Base-by-base conservation (phyloP, 2,888 invertebrate species). In the Drosophila eohydei region DNA sequence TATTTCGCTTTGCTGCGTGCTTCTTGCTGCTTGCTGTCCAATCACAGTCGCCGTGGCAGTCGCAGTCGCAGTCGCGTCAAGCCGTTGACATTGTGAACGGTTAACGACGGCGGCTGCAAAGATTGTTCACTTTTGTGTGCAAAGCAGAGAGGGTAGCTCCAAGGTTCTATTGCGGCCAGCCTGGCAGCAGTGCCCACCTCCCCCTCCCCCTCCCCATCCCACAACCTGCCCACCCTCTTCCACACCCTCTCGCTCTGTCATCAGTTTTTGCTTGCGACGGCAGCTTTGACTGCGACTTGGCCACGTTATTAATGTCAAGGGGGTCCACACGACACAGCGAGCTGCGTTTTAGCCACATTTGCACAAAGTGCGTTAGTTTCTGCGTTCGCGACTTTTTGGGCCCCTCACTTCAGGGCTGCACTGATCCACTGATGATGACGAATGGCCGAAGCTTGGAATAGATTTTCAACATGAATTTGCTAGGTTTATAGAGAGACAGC, bases 281-380 rank as follows among this genome's bases (percentile, higher is more conserved):
- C 73, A n/a, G 55, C 54, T 26, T 69, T 48, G 28, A 63, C 54
- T 48, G 44, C 74, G 85, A 78, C 74, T 80, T 78, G 67, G 80
- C 75, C 71, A 79, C 71, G 74, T 71, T 87, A 87, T 89, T 87
- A 87, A 87, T 87, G 86, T 87, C 86, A 87, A 87, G 86, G 86
- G 89, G 86, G 88, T 89, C 89, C 72, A 87, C 89, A 89, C 87
- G 83, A 51, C 60, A n/a, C n/a, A 36, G 51, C 76, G 57, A 48
- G 38, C 60, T 26, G 51, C 51, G 38, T 54, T 54, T 54, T 54
- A 77, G 71, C 36, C 59, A 58, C 65, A 63, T 82, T 84, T 74
- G 63, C 87, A 50, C 50, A 87, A 89, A 87, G 89, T 87, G 86
- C 86, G 86, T 89, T 85, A 80, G 80, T 76, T 88, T 89, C 88